These are phyloP conservation scores for Cheilosia impressa DNA, from an alignment of 2,888 invertebrate species.

Conservation along the genomic window DNA sequence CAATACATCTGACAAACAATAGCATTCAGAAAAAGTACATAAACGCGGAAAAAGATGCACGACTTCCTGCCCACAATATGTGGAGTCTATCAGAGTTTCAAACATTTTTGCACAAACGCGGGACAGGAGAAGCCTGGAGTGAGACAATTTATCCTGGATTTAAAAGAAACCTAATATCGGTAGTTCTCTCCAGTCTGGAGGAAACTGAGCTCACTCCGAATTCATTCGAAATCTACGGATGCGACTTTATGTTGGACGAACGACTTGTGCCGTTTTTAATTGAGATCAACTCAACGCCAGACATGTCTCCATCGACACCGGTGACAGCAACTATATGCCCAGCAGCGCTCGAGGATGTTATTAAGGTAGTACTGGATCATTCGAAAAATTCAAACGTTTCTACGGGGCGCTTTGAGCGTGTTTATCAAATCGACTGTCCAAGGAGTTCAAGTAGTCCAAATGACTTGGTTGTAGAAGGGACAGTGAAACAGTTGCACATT, in stretches of 20 bases:
- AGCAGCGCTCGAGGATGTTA: constrained; percentile 91
- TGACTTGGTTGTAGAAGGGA: constrained; percentile 44
- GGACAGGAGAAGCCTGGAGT: constrained; percentile 85
- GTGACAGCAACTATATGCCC: constrained; percentile 93
- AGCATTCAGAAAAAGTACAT: constrained; percentile 92
- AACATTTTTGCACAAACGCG: constrained; percentile 85
- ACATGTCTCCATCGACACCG: constrained; percentile 91
- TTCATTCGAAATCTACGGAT: constrained; percentile 95
- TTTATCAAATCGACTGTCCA: constrained; percentile 79
- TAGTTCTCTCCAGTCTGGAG: constrained; percentile 91
- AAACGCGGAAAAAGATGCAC: constrained; percentile 84
- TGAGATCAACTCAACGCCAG: constrained; percentile 96
- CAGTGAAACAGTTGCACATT: constrained; percentile 31
- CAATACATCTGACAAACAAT: constrained; percentile 94
- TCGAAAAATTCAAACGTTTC: constrained; percentile 82
- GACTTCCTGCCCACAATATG: constrained; percentile 92
- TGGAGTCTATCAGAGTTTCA: constrained; percentile 91
- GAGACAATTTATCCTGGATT: constrained; percentile 92
- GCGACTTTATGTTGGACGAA: constrained; percentile 95
- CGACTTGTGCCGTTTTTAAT: constrained; percentile 94
- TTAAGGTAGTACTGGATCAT: constrained; percentile 89
- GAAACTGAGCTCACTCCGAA: constrained; percentile 88
- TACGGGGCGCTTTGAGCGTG: constrained; percentile 87
- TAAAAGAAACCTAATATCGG: constrained; percentile 91
- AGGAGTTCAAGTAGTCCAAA: constrained; percentile 3